phyloP scores from a whole-genome alignment of 2,888 invertebrate species.

The Apoderus coryli region DNA sequence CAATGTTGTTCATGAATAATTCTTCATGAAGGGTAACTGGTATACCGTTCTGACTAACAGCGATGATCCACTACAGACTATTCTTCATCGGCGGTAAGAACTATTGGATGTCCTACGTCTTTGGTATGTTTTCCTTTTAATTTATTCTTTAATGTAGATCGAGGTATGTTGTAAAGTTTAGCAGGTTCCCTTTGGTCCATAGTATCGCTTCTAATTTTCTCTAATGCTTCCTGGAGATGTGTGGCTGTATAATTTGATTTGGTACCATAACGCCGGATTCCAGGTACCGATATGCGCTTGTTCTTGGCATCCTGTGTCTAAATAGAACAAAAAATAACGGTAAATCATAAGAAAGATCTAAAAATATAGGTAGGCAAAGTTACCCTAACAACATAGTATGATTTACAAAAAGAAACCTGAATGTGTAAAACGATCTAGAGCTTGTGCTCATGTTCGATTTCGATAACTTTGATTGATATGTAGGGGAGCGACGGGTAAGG shows the following conservation, averaged over 20 bases:
- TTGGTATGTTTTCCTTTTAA: slow-evolving; percentile 5
- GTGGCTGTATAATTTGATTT: slow-evolving; percentile 6
- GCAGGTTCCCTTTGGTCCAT: slow-evolving; percentile 8
- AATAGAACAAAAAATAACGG: too few relatives aligned
- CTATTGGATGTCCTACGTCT: slow-evolving; percentile 6
- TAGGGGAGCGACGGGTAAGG: too few relatives aligned
- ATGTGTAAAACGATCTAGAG: too few relatives aligned
- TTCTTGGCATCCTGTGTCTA: too few relatives aligned
- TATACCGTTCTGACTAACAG: slow-evolving; percentile 8
- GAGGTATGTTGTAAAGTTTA: background rate
- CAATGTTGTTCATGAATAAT: slow-evolving; percentile 5
- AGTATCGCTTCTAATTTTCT: slow-evolving; percentile 8
- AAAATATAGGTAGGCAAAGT: too few relatives aligned
- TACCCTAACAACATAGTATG: too few relatives aligned
- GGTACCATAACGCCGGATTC: too few relatives aligned
- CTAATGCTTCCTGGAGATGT: slow-evolving; percentile 7
- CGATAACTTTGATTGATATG: too few relatives aligned
- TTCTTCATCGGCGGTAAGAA: slow-evolving; percentile 8
- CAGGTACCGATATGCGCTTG: too few relatives aligned
- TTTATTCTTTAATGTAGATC: slow-evolving; percentile 6
- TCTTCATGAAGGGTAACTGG: slow-evolving; percentile 2
- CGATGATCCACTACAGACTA: slow-evolving; percentile 10
- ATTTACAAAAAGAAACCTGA: too few relatives aligned
- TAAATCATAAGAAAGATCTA: too few relatives aligned
- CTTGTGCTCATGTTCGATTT: too few relatives aligned